Conservation (phyloP, 2,797 vertebrate species). For the Crypturellus tataupa region DNA sequence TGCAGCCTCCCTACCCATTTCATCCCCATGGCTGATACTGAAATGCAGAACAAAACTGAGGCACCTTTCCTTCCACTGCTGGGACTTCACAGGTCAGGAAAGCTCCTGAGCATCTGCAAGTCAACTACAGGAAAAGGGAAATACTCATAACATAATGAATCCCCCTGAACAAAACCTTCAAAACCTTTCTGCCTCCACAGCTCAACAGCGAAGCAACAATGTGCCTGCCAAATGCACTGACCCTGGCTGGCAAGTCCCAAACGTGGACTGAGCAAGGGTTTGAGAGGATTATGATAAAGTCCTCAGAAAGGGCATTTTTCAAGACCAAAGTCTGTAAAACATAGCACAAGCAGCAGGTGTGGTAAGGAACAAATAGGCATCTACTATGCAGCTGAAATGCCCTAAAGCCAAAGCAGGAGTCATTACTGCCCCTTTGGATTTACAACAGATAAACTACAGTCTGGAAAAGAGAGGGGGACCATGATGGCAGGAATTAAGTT, state of each 20-base stretch:
- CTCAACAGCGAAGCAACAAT: background rate
- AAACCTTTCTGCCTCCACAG: background rate
- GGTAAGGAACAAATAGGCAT: background rate
- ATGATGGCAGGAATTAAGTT: background rate
- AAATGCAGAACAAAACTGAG: constrained; percentile 14
- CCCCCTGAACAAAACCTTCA: fast-evolving
- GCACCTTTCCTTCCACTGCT: background rate
- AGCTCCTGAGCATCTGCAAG: background rate
- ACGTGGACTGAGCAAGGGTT: background rate
- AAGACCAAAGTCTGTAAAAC: background rate
- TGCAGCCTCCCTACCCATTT: background rate
- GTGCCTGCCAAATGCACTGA: background rate
- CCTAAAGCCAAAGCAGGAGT: background rate
- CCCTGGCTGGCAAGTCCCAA: background rate
- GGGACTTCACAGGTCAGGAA: background rate
- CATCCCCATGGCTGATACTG: background rate
- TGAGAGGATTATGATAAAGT: background rate
- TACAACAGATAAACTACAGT: background rate
- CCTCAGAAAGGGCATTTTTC: background rate
- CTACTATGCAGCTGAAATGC: background rate
- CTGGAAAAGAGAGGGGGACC: background rate
- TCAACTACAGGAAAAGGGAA: background rate
- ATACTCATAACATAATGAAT: background rate
- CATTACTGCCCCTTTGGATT: background rate
- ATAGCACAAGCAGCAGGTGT: background rate